These are phyloP conservation scores for Barypeithes pellucidus DNA, from an alignment of 2,888 invertebrate genomes.

Conservation along the genomic window DNA sequence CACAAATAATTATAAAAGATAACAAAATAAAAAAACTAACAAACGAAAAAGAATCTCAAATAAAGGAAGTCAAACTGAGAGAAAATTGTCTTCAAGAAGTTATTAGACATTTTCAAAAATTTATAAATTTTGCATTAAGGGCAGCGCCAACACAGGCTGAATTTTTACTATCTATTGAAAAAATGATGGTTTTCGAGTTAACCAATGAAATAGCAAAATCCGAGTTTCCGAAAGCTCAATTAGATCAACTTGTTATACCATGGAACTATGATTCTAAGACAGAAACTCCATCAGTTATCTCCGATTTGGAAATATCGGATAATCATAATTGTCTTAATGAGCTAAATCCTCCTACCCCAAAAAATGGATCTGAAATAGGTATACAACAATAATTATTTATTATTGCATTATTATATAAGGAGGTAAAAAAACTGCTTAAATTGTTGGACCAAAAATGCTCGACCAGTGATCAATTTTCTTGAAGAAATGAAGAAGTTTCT, in stretches of 20 bases:
- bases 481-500: too few species aligned
- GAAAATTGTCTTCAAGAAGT: constrained; percentile 67
- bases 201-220: constrained; percentile 58
- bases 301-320: constrained; percentile 56
- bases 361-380: constrained; percentile 29
- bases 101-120: constrained; percentile 71
- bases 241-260: constrained; percentile 4
- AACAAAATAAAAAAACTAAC: constrained; percentile 58
- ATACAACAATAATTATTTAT: too few species aligned
- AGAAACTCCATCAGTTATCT: not conserved
- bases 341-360: constrained; percentile 55
- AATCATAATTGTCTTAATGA: constrained; percentile 65
- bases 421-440: too few species aligned
- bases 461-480: too few species aligned
- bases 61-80: constrained; percentile 61
- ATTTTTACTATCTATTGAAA: constrained; percentile 69
- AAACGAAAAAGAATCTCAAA: constrained; percentile 56
- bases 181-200: constrained; percentile 64
- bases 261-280: constrained; percentile 16
- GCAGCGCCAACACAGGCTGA: constrained; percentile 71
- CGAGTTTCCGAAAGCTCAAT: constrained; percentile 26
- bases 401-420: too few species aligned
- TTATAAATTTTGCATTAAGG: constrained; percentile 71
- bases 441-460: too few species aligned
- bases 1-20: constrained; percentile 55